Base-by-base conservation (phyloP, 2,888 invertebrate genomes). In the Netelia fuscicornis region DNA sequence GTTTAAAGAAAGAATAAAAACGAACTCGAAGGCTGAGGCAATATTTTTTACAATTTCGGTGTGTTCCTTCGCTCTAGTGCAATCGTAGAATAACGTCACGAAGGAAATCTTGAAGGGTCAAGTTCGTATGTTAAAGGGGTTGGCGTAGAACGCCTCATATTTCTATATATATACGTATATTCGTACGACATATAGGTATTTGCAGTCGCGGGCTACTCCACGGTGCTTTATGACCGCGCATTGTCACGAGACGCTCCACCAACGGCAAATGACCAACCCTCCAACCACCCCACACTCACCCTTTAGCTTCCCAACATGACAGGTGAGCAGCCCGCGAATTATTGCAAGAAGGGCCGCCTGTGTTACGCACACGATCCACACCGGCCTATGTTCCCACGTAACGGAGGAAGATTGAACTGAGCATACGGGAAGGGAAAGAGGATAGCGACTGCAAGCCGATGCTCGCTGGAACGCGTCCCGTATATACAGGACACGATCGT, bases 171-270 rank as follows among this genome's bases (percentile, higher is more conserved):
- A 64, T 23, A 60, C 1, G 13, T 20, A 44, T 8, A 72, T 48
- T 37, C 25, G 23, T 60, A 10, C 20, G 44, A 11, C 11, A 20
- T 58, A 58, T 17, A 23, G 20, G 13, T n/a, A 25, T 78, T 60
- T 65, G 67, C 67, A 20, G 58, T 60, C 65, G 67, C 68, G 37
- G n/a, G 58, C 20, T 30, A 83, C 17, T 54, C 23, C 62, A 54
- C 70, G 83, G 85, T 88, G 87, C 86, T 89, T 89, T 87, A 89
- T 87, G 89, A 86, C 83, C 70, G 80, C 76, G 87, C 87, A 90
- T 91, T 92, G 90, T 91, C 90, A 89, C 87, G 88, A 87, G 87
- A 88, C 80, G 88, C 74, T 87, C 72, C 70, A 67, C 81, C 76
- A 86, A 86, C 86, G 87, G 79, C 87, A 87, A 90, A 90, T 89